These are phyloP conservation scores for Meiosimyza platycephala DNA, from an alignment of 2,888 invertebrate species.

Conservation along the genomic window DNA sequence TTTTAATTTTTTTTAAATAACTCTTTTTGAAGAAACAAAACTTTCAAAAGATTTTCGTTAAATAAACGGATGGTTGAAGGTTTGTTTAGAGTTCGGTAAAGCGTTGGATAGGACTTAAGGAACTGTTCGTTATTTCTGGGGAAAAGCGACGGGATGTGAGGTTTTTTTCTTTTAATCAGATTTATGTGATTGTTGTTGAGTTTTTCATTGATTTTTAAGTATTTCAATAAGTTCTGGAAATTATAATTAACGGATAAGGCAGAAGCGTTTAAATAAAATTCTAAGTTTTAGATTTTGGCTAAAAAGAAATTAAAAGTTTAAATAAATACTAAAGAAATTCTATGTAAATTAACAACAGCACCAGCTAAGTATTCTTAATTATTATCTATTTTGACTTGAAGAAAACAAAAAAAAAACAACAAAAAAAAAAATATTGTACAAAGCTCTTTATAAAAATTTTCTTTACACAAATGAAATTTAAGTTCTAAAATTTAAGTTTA, in stretches of 20 bases:
- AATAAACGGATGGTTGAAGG: not conserved
- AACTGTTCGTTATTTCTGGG: too few relatives aligned
- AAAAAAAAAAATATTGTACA: conserved; percentile 17
- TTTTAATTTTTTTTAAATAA: not conserved
- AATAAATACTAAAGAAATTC: not conserved
- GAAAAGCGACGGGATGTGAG: not conserved
- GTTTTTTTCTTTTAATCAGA: not conserved
- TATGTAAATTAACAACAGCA: not conserved
- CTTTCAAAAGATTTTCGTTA: not conserved
- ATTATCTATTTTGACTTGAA: not conserved
- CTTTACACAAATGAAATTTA: conserved; percentile 1
- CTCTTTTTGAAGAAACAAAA: not conserved
- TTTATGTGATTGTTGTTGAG: conserved; percentile 15
- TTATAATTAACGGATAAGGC: not conserved
- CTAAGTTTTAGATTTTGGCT: not conserved
- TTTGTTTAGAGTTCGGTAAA: not conserved
- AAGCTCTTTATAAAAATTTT: conserved; percentile 1
- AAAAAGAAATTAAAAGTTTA: not conserved
- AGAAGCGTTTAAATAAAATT: not conserved
- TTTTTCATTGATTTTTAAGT: conserved; percentile 12
- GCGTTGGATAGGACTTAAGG: too few relatives aligned
- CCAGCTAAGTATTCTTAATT: conserved; percentile 2
- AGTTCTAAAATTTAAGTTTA: not conserved
- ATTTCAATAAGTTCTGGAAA: conserved; percentile 3
- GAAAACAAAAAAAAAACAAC: not conserved